A percentile compares a stretch with the other conserved stretches of the same genome.
phyloP scores from a whole-genome alignment of 1,140 invertebrate species.

The Lordiphosa clarofinis region DNA sequence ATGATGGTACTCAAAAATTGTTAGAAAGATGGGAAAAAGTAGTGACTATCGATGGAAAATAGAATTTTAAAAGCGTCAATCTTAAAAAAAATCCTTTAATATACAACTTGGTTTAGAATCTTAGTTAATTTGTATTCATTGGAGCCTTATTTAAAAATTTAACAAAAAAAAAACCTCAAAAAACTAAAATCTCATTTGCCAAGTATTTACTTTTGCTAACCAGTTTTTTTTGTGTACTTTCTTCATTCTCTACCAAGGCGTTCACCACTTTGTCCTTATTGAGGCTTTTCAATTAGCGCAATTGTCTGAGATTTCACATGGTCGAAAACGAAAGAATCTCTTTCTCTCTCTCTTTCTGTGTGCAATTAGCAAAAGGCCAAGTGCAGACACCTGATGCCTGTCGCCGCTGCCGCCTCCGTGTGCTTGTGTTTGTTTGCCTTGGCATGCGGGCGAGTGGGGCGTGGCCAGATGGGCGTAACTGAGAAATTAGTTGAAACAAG shows the following conservation, averaged over 20 bases:
- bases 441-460: constrained; percentile 45
- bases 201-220: background rate
- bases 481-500: constrained; percentile 75
- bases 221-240: constrained; percentile 1
- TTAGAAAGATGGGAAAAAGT: too few species aligned
- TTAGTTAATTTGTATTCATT: too few species aligned
- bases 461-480: constrained; percentile 53
- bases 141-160: too few species aligned
- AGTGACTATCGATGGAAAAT: too few species aligned
- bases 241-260: constrained; percentile 7
- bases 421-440: constrained; percentile 46
- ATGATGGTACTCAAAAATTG: too few species aligned
- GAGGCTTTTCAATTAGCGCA: constrained; percentile 71
- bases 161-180: too few species aligned
- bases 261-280: constrained; percentile 55
- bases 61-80: too few species aligned
- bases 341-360: constrained; percentile 9
- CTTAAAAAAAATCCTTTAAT: too few species aligned
- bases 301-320: constrained; percentile 72
- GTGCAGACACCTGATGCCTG: constrained; percentile 71
- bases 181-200: too few species aligned
- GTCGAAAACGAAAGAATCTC: constrained; percentile 30
- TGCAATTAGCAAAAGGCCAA: constrained; percentile 70
- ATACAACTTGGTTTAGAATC: too few species aligned
- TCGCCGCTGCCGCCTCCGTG: background rate